Evolutionary conservation across 1,140 invertebrate genomes (phyloP).

Genomic region (Panulirus ornatus): DNA sequence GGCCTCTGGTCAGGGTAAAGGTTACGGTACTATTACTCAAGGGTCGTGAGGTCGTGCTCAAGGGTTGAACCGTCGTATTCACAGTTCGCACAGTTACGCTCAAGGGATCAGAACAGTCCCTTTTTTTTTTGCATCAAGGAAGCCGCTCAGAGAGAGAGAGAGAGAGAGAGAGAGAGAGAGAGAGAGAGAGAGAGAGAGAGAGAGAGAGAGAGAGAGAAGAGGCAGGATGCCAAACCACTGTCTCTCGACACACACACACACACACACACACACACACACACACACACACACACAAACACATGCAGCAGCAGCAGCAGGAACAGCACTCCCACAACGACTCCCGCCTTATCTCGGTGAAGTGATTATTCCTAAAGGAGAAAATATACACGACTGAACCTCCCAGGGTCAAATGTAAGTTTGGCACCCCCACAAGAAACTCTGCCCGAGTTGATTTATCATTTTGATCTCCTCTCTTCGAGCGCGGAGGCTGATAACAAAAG

Average conservation of each 20-base stretch:
- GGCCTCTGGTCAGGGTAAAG: too few species aligned
- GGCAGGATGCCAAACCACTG: neutral
- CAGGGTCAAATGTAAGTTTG: too few species aligned
- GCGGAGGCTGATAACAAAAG: too few species aligned
- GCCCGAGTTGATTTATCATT: neutral
- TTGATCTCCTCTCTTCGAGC: too few species aligned
- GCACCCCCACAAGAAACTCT: neutral
- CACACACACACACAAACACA: too few species aligned
- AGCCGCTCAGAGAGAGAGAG: conserved; percentile 7
- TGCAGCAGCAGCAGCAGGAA: neutral
- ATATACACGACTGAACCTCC: neutral
- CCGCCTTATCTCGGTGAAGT: neutral
- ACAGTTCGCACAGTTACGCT: too few species aligned
- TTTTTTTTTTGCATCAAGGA: too few species aligned
- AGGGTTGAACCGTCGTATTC: too few species aligned
- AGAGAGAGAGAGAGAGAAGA: conserved; percentile 18
- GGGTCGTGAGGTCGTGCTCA: too few species aligned
- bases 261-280: neutral
- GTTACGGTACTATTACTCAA: too few species aligned
- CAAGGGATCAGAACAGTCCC: too few species aligned
- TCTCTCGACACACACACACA: neutral
- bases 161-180: conserved; percentile 27
- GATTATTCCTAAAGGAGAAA: neutral
- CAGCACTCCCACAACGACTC: neutral
- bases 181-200: conserved; percentile 21